Percentiles rank a stretch among this genome's conserved stretches.
Conservation (phyloP, 2,797 vertebrate genomes). For the Anabacerthia variegaticeps region DNA sequence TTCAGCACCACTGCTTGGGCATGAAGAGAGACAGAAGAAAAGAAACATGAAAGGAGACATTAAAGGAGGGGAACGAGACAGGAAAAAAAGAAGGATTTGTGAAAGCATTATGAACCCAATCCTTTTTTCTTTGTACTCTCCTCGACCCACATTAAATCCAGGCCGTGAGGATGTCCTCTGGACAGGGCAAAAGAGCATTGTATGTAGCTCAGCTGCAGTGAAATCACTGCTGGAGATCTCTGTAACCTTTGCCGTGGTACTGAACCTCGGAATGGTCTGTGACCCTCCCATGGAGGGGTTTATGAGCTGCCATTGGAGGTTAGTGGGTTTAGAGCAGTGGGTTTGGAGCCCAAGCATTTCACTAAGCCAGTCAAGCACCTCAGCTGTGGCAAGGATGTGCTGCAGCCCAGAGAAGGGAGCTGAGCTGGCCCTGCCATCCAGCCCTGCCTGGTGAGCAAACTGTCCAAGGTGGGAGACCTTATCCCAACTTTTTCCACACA, state of each 20-base stretch:
- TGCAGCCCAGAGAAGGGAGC: background rate
- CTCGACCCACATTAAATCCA: background rate
- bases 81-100: slow-evolving; percentile 10
- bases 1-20: background rate
- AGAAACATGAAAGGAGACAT: slow-evolving; percentile 54
- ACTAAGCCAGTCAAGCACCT: background rate
- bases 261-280: background rate
- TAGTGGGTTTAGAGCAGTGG: background rate
- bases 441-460: background rate
- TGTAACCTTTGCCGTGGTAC: background rate
- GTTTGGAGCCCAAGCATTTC: background rate
- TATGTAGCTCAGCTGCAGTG: background rate
- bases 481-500: background rate
- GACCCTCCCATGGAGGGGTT: background rate
- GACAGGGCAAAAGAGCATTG: background rate
- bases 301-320: background rate
- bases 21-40: background rate
- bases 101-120: slow-evolving; percentile 1
- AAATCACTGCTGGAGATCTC: background rate
- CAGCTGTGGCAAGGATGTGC: background rate
- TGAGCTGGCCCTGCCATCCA: background rate
- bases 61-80: slow-evolving; percentile 28
- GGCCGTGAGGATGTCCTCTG: background rate
- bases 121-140: background rate
- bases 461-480: background rate